Conservation (phyloP, 2,888 invertebrate species). For the Tethea ocularis region DNA sequence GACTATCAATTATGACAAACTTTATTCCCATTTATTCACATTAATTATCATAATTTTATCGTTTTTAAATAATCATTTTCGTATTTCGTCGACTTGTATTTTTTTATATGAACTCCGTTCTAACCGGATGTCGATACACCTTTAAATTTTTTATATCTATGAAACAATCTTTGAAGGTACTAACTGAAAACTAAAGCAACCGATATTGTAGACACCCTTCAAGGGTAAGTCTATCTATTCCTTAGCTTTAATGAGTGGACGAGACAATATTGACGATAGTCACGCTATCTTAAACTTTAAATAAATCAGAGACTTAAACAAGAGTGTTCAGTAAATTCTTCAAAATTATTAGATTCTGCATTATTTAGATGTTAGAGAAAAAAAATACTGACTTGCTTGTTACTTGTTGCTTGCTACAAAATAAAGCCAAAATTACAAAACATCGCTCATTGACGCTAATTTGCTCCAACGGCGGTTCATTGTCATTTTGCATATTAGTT, state of each 20-base stretch:
- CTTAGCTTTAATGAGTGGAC: background rate
- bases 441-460: background rate
- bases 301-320: background rate
- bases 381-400: background rate
- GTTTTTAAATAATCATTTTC: no score
- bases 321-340: no score
- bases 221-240: background rate
- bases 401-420: background rate
- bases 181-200: background rate
- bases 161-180: background rate
- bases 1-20: no score
- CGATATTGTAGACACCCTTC: background rate
- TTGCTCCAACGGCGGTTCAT: slow-evolving; percentile 7
- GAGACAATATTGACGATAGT: background rate
- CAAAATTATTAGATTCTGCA: background rate
- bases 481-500: slow-evolving; percentile 32
- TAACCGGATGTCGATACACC: no score
- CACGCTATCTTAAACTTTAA: background rate
- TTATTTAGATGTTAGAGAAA: background rate
- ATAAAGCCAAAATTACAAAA: background rate
- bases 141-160: no score
- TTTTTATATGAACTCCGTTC: no score
- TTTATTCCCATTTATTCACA: no score
- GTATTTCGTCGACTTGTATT: no score
- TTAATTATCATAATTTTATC: no score